Evolutionary conservation across 2,797 vertebrate genomes (phyloP), one percentile per base, ranked within the genome.

Genomic region (Natrix natrix): DNA sequence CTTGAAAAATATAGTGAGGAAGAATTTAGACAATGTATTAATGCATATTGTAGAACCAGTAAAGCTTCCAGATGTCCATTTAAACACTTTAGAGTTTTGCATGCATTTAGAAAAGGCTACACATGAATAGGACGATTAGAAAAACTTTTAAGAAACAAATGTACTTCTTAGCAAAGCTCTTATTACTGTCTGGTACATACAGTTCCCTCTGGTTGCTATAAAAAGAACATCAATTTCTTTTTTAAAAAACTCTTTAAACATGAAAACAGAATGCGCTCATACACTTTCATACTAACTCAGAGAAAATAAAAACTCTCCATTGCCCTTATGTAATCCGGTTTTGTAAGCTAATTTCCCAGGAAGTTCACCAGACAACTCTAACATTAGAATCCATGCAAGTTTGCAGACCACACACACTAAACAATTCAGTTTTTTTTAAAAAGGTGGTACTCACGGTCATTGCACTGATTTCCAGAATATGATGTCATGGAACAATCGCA

Each of bases 401-500:
- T 13, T 0, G 0, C 57, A 43, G 88, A 13, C 20, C 5, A 37
- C 32, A 69, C 43, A 66, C 26, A n/a, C n/a, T 32, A 93, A 90
- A 48, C 5, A 48, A 7, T 90, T 56, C 14, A 2, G 56, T 60
- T 6, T 16, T 3, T 52, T 90, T 22, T 28, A 93, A 96, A 96
- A 96, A 94, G 22, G 4, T 59, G 32, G 90, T 95, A 99, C 99
- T 99, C 97, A 99, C 99, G 99, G 95, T 99, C 99, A 91, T 99
- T 99, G 97, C 99, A 99, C 97, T 99, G 99, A 69, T 98, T 98
- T 91, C 99, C 99, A 2, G 99, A 99, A 97, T 99, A 99, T 0
- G 99, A 99, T 8, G 99, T 99, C 99, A 99, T 99, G 93, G 99
- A 99, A 94, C 99, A 99, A 96, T 99, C 99, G 0, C 99, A 99